Percentiles rank a stretch among this genome's conserved stretches.
Evolutionary conservation across 2,113 vertebrate genomes (phyloP).

Genomic region (Emberiza fucata): DNA sequence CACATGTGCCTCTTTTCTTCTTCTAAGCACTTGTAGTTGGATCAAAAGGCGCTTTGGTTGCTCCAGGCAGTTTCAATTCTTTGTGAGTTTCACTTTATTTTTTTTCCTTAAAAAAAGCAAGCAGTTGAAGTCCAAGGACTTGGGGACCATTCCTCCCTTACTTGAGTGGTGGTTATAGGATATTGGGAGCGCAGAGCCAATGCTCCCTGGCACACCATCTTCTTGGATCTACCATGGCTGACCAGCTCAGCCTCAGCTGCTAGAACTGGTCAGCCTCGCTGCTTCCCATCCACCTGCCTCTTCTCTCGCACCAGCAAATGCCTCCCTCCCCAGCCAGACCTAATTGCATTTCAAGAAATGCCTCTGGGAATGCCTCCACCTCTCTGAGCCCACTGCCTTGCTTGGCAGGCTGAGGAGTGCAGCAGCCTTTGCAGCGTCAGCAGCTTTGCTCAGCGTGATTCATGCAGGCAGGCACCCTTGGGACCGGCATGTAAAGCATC

Average conservation of each 20-base stretch:
- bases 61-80: slow-evolving; percentile 39
- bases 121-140: neutral
- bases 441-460: neutral
- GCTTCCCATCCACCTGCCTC: neutral
- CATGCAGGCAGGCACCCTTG: neutral
- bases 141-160: neutral
- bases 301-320: neutral
- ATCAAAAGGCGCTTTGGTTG: slow-evolving; percentile 29
- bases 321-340: neutral
- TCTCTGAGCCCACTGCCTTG: neutral
- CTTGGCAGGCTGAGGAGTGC: neutral
- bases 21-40: neutral
- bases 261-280: fast-evolving
- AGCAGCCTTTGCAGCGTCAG: neutral
- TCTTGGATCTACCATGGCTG: neutral
- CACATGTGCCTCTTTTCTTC: neutral
- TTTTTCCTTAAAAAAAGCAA: neutral
- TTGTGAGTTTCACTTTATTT: neutral
- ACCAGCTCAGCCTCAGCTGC: neutral
- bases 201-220: neutral
- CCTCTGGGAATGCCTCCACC: neutral
- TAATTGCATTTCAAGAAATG: neutral
- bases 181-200: neutral
- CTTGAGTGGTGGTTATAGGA: neutral
- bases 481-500: neutral